A percentile compares a stretch with the other conserved stretches of the same genome.
These are phyloP conservation scores for Eulemur coronatus DNA, from an alignment of 2,797 vertebrate species.

Conservation along the genomic window DNA sequence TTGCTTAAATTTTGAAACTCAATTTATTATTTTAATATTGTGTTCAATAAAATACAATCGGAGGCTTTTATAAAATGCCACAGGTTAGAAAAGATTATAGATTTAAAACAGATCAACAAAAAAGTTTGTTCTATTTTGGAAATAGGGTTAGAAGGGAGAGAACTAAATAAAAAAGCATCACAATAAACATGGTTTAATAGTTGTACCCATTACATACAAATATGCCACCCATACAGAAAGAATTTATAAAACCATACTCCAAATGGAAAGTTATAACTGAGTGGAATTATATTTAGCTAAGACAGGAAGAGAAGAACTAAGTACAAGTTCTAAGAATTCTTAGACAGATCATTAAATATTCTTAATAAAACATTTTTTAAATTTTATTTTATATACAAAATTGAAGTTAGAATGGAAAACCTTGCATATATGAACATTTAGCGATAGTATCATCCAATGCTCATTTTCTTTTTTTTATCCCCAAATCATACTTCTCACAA, in stretches of 20 bases:
- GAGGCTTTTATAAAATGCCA: not conserved
- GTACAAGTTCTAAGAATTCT: not conserved
- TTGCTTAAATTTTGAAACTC: not conserved
- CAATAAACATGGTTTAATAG: not conserved
- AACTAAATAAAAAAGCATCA: not conserved
- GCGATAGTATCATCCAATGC: not conserved
- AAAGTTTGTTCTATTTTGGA: not conserved
- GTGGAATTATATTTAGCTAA: not conserved
- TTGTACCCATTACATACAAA: not conserved
- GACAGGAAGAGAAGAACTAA: not conserved
- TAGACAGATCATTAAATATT: not conserved
- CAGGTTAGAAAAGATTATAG: not conserved
- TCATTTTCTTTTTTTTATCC: not conserved
- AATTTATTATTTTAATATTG: not conserved
- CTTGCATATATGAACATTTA: not conserved
- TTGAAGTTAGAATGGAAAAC: not conserved
- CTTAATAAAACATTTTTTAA: not conserved
- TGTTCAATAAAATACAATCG: not conserved
- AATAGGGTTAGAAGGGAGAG: not conserved
- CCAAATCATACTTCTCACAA: not conserved
- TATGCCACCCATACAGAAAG: not conserved
- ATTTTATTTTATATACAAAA: not conserved
- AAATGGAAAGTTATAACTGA: not conserved
- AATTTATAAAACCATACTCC: not conserved
- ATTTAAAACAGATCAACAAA: constrained; percentile 2